Percentiles rank a stretch among this genome's conserved stretches.
Conservation (phyloP, 2,888 invertebrate species). For the Aporophyla lueneburgensis region DNA sequence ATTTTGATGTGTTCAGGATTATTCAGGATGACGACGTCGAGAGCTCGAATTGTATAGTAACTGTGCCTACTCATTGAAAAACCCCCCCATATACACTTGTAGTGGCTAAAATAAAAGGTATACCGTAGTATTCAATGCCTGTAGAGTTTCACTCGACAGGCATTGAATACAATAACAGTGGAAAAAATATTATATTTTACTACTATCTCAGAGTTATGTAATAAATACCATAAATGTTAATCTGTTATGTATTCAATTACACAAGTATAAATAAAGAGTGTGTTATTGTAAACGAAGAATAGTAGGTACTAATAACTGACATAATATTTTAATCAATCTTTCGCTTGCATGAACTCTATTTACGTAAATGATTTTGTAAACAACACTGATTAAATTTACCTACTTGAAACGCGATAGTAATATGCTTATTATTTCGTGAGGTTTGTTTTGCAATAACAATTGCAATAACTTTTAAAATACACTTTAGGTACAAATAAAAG, state of each 20-base stretch:
- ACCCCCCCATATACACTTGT: background rate
- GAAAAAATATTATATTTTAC: background rate
- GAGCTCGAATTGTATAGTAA: too few relatives aligned
- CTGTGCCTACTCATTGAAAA: background rate
- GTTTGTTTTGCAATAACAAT: too few relatives aligned
- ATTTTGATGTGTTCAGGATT: background rate
- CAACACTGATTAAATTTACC: slow-evolving; percentile 22
- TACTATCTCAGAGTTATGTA: background rate
- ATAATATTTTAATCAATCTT: slow-evolving; percentile 17
- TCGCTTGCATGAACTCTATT: slow-evolving; percentile 24
- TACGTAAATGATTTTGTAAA: slow-evolving; percentile 30
- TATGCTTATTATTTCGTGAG: background rate
- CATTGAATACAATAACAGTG: too few relatives aligned
- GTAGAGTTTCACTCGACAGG: too few relatives aligned
- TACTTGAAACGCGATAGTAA: background rate
- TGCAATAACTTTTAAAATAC: too few relatives aligned
- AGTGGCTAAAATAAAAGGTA: background rate
- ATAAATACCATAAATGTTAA: slow-evolving; percentile 3
- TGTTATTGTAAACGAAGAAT: slow-evolving; percentile 12
- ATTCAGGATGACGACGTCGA: too few relatives aligned
- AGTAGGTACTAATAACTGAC: slow-evolving; percentile 8
- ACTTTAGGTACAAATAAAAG: too few relatives aligned
- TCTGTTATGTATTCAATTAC: slow-evolving; percentile 4
- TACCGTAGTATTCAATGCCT: background rate
- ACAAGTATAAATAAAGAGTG: background rate